A percentile compares a stretch with the other conserved stretches of the same genome.
These are phyloP conservation scores for Potamarius usumacintae DNA, from an alignment of 2,113 vertebrate species.

Conservation along the genomic window DNA sequence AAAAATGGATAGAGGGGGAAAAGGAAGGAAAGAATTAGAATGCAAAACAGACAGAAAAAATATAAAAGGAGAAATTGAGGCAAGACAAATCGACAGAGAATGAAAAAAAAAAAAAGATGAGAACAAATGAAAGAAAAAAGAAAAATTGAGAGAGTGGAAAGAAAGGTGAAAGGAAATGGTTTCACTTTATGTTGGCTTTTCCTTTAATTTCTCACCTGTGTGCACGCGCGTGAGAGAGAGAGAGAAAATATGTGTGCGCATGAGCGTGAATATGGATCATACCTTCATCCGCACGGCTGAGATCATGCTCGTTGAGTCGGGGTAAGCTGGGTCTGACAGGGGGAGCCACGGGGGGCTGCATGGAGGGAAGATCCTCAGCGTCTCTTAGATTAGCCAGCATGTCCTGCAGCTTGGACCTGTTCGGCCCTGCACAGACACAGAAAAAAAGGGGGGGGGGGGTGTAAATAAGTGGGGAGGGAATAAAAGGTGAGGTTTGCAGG, in stretches of 20 bases:
- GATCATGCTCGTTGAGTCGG: conserved; percentile 87
- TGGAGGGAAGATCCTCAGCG: conserved; percentile 89
- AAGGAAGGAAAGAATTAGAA: neutral
- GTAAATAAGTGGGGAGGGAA: neutral
- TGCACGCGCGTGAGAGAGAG: neutral
- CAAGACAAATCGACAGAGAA: neutral
- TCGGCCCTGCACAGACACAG: conserved; percentile 60
- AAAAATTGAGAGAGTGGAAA: neutral
- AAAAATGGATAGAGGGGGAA: no score
- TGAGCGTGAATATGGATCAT: neutral
- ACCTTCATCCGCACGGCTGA: conserved; percentile 91
- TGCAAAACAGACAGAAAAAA: neutral
- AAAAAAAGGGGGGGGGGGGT: neutral
- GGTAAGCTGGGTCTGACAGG: conserved; percentile 84
- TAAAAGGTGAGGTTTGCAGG: neutral
- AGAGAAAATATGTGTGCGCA: neutral
- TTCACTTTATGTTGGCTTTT: neutral
- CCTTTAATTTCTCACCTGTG: neutral
- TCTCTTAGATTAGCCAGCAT: conserved; percentile 98
- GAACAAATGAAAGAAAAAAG: neutral
- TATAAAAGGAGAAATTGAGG: neutral
- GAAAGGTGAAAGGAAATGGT: neutral
- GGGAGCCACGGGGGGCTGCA: conserved; percentile 88
- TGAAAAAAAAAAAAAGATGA: neutral
- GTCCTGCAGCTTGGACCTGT: conserved; percentile 96